Percentiles rank a stretch among this genome's conserved stretches.
phyloP scores from a whole-genome alignment of 2,797 vertebrate species.

The Graptemys geographica region DNA sequence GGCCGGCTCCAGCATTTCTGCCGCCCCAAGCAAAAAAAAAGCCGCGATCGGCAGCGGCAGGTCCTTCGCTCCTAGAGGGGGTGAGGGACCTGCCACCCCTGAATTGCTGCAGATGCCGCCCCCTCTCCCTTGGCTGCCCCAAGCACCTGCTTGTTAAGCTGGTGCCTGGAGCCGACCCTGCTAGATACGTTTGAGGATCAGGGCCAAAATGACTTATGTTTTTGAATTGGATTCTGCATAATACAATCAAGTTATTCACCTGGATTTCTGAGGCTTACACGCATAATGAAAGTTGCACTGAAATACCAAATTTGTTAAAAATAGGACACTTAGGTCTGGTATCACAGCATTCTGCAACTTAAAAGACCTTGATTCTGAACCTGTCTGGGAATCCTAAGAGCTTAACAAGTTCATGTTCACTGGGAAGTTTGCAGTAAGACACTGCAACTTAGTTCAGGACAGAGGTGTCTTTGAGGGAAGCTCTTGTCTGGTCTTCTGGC shows the following conservation, averaged over 20 bases:
- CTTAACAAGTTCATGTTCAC: background rate
- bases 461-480: background rate
- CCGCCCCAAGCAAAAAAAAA: no score
- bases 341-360: background rate
- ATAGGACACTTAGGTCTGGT: background rate
- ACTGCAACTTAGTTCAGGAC: background rate
- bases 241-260: background rate
- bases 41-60: no score
- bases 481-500: background rate
- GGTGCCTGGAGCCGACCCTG: no score
- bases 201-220: background rate
- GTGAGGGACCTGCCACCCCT: no score
- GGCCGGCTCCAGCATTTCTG: no score
- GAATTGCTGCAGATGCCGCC: no score
- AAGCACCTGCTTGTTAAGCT: no score
- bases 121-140: no score
- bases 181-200: background rate
- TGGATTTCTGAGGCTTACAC: background rate
- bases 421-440: background rate
- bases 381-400: background rate
- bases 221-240: background rate
- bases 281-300: background rate
- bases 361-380: background rate
- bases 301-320: background rate
- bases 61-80: no score